Evolutionary conservation across 2,888 invertebrate genomes (phyloP), one percentile per base, ranked within the genome.

Genomic region (Epinotia ramella): DNA sequence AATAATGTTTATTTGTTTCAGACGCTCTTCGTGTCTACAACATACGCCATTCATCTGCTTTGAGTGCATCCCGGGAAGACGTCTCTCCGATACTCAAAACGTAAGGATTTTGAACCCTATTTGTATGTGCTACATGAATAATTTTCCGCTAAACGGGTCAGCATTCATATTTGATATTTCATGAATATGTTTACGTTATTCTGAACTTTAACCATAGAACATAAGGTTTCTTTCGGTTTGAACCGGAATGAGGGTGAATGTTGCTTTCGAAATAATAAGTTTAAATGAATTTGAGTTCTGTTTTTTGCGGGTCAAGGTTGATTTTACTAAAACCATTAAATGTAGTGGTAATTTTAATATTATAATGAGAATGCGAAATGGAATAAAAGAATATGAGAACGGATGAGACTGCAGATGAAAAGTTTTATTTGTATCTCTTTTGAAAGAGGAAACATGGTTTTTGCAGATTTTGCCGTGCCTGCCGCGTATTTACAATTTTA

Each of bases 21-120:
- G 92, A 90, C 87, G 88, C 90, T 77, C 83, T 87, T 79, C 83
- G 86, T 84, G 88, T 88, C 84, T 81, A 82, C 83, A 84, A 83
- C 84, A 86, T 82, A 81, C 86, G 84, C 76, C 84, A 86, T 82
- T 84, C 86, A 81, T 81, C 86, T 81, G 81, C 83, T 84, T 84
- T 85, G 82, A 85, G 84, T 82, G 81, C 80, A 81, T 79, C 80
- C 72, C 80, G 76, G 78, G 82, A 82, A 79, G 80, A 84, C 60
- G 56, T 24, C 59, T 60, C 72, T 80, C 73, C 80, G 53, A 78
- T 63, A 59, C 16, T 60, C 11, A 73, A 77, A 77, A 81, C 78
- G 90, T 90, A 86, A 91, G 90, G 16, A 84, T 67, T 81, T 82
- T 81, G 46, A 77, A 83, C 80, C 79, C 80, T 88, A 85, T 78